These are phyloP conservation scores for Akabosia matsudoensis DNA, from an alignment of 1,140 invertebrate species.

Conservation along the genomic window DNA sequence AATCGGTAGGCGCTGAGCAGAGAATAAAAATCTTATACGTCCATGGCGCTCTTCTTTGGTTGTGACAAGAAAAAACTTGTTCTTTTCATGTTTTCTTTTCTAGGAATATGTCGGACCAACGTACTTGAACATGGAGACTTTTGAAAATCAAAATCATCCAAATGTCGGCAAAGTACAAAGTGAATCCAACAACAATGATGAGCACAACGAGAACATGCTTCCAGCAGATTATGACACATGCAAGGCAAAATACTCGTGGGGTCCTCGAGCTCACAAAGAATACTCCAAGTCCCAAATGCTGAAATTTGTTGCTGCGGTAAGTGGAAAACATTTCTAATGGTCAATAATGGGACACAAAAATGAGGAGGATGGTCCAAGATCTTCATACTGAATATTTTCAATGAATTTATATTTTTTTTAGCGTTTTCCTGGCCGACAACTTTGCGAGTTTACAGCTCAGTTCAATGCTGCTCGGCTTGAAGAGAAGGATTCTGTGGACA, in stretches of 20 bases:
- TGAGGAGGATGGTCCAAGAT: background rate
- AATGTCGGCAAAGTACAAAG: background rate
- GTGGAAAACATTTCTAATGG: background rate
- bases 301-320: constrained; percentile 38
- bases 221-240: constrained; percentile 27
- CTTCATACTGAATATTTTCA: too few relatives aligned
- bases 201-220: too few relatives aligned
- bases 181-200: background rate
- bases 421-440: background rate
- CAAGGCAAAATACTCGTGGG: constrained; percentile 37
- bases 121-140: constrained; percentile 31
- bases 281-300: constrained; percentile 39
- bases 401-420: background rate
- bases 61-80: background rate
- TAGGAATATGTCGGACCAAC: constrained; percentile 37
- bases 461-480: background rate
- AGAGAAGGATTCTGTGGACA: constrained; percentile 9
- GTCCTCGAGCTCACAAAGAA: constrained; percentile 38
- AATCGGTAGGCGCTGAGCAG: constrained; percentile 30
- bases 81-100: background rate
- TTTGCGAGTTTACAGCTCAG: background rate
- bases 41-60: background rate
- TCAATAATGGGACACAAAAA: too few relatives aligned
- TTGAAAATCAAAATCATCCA: background rate
- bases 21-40: too few relatives aligned